phyloP scores from a whole-genome alignment of 2,888 invertebrate species.

The Choristoneura rosaceana region DNA sequence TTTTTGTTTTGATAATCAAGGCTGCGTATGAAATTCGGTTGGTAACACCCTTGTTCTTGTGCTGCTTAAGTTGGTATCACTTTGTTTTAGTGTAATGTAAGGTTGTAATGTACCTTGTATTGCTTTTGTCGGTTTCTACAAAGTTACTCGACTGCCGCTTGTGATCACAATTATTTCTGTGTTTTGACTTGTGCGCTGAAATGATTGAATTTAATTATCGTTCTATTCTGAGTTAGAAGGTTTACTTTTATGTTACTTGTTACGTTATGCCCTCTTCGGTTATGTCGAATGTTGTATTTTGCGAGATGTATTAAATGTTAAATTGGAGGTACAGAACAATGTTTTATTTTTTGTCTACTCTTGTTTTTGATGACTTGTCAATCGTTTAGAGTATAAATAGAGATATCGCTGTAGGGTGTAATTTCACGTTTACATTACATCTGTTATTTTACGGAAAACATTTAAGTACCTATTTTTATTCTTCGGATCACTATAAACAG shows the following conservation, averaged over 20 bases:
- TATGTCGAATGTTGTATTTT: background rate
- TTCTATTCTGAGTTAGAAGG: constrained; percentile 15
- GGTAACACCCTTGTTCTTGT: background rate
- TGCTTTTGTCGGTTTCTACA: constrained; percentile 34
- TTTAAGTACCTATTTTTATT: too few species aligned
- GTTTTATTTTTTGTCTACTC: too few species aligned
- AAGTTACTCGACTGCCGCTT: constrained; percentile 25
- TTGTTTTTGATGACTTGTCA: too few species aligned
- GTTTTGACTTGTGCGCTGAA: constrained; percentile 32
- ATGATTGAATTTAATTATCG: constrained; percentile 22
- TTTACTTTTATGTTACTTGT: constrained; percentile 12
- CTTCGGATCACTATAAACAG: too few species aligned
- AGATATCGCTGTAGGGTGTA: too few species aligned
- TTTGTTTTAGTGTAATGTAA: background rate
- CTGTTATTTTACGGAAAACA: too few species aligned
- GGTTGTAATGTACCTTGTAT: constrained; percentile 27
- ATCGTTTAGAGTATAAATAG: too few species aligned
- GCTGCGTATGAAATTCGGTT: background rate
- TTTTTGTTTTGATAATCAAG: constrained; percentile 34
- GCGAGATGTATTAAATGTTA: background rate
- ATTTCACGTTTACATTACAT: too few species aligned
- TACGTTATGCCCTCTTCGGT: background rate
- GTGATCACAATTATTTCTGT: constrained; percentile 37
- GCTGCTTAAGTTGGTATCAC: background rate
- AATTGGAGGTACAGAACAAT: background rate